These are phyloP conservation scores for Lophius piscatorius DNA, from an alignment of 2,113 vertebrate species.

Conservation along the genomic window DNA sequence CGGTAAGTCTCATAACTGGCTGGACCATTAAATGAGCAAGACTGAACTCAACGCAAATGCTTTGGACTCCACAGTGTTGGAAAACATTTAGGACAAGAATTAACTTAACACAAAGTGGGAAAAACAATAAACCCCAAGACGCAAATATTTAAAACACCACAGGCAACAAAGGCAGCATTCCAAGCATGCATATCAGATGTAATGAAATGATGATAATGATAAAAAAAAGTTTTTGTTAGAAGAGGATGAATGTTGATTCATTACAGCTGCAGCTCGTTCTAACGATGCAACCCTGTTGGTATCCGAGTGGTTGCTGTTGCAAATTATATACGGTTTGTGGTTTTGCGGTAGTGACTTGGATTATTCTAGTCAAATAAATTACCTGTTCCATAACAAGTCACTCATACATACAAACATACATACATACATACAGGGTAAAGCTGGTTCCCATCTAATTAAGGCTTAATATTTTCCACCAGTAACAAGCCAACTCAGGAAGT, in stretches of 20 bases:
- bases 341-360: background rate
- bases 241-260: no score
- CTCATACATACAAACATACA: background rate
- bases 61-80: no score
- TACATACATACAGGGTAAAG: background rate
- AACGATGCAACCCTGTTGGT: background rate
- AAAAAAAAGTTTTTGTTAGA: no score
- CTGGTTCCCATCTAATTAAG: background rate
- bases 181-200: no score
- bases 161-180: no score
- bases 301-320: background rate
- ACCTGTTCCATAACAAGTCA: background rate
- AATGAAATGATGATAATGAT: no score
- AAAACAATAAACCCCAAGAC: background rate
- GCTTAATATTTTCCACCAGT: background rate
- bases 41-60: no score
- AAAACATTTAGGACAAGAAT: no score
- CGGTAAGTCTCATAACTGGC: no score
- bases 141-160: background rate
- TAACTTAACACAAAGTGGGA: background rate
- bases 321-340: background rate
- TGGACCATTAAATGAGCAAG: no score
- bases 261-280: background rate
- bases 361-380: background rate
- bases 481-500: constrained; percentile 8